Evolutionary conservation across 1,140 invertebrate species (phyloP).

Genomic region (Drosophila micromelanica): DNA sequence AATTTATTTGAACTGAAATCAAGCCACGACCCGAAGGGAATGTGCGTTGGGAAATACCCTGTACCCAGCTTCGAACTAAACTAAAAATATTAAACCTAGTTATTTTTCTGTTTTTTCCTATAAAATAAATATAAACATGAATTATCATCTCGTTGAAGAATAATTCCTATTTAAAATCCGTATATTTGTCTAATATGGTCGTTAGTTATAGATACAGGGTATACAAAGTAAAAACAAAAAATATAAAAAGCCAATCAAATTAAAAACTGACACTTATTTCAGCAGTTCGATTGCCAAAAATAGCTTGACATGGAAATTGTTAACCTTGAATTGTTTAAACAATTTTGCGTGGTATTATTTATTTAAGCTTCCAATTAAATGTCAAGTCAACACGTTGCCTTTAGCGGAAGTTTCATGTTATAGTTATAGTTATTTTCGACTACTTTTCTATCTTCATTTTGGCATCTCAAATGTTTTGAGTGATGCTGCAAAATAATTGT

Average conservation of each 20-base stretch:
- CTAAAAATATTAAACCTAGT: too few species aligned
- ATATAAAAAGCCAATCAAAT: slow-evolving; percentile 1
- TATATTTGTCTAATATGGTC: too few species aligned
- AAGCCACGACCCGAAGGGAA: slow-evolving; percentile 3
- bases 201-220: background rate
- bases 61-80: too few species aligned
- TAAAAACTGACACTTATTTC: slow-evolving; percentile 34
- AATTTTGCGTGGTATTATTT: slow-evolving; percentile 52
- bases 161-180: too few species aligned
- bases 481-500: slow-evolving; percentile 7
- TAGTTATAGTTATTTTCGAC: slow-evolving; percentile 14
- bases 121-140: background rate
- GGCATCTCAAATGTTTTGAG: background rate
- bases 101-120: too few species aligned
- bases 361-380: slow-evolving; percentile 56
- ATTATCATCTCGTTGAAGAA: too few species aligned
- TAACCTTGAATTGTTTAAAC: slow-evolving; percentile 41
- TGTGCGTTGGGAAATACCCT: too few species aligned
- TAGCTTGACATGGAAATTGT: slow-evolving; percentile 42
- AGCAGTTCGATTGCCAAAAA: slow-evolving; percentile 24
- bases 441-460: background rate
- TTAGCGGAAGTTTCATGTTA: slow-evolving; percentile 56
- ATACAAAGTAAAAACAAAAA: slow-evolving; percentile 4
- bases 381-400: slow-evolving; percentile 60
- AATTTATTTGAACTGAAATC: slow-evolving; percentile 53